Evolutionary conservation across 2,888 invertebrate genomes (phyloP), one percentile per base, ranked within the genome.

Genomic region (Spodoptera picta): DNA sequence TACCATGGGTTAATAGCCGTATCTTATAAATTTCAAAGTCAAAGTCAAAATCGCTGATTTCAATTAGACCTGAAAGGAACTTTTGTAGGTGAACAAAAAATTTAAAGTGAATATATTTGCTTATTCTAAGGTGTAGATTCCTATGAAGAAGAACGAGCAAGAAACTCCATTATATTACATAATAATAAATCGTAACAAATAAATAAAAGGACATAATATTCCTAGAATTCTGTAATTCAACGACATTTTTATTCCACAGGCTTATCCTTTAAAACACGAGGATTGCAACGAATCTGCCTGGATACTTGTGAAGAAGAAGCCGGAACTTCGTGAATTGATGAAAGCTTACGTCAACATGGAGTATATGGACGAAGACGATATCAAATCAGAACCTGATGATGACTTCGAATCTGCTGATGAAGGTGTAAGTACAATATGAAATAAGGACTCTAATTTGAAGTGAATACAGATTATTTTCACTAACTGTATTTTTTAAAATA

Each of bases 321-420:
- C 88, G 1, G 79, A 68, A 36, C 64, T 92, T 14, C 73, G 80
- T 24, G 82, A 78, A 19, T 48, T 84, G 0, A 46, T 75, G 65
- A 54, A 64, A 72, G 24, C 55, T n/a, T 53, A 76, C 53, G 45
- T 61, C 52, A 55, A 54, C 12, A 0, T 31, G 1, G 71, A 65
- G n/a, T 48, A 65, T 10, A 61, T 69, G 61, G 73, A 70, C 14
- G 89, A 88, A 12, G 86, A 83, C 5, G 90, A 94, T 45, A 83
- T 90, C 73, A 88, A 92, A 68, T 85, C 92, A 6, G 87, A 91
- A 60, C 92, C 92, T 0, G 92, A 94, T 27, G 92, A 93, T 50
- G 90, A 95, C 0, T 92, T 85, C 68, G 91, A 94, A 47, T 95
- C 95, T 0, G 92, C 94, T 11, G 95, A 95, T 65, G 90, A 94